phyloP scores from a whole-genome alignment of 2,797 vertebrate species.

The Hypotaenidia okinawae region DNA sequence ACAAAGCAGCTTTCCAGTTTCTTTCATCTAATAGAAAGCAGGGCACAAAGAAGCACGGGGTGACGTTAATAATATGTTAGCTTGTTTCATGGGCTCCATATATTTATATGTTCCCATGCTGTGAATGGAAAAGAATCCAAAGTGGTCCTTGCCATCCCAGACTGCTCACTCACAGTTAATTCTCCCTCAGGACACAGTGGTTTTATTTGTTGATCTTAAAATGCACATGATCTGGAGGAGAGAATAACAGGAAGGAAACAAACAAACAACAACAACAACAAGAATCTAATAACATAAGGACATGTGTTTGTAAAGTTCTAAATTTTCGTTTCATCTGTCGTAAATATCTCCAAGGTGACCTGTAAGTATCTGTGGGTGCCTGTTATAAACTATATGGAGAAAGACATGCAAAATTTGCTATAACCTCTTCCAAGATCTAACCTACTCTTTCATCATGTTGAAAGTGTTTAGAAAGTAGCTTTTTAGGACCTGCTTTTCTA shows the following conservation, averaged over 20 bases:
- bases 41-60: background rate
- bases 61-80: background rate
- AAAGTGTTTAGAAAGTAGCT: background rate
- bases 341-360: background rate
- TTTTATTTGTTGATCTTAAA: constrained; percentile 18
- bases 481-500: background rate
- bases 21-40: background rate
- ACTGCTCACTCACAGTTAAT: background rate
- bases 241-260: constrained; percentile 21
- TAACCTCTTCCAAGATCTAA: background rate
- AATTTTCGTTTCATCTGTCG: background rate
- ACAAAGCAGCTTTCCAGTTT: background rate
- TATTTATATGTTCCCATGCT: constrained; percentile 22
- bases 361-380: background rate
- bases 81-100: background rate
- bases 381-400: background rate
- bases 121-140: constrained; percentile 16
- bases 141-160: background rate
- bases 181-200: background rate
- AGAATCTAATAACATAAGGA: background rate
- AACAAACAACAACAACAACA: background rate
- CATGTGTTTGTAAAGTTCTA: background rate
- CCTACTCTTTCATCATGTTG: background rate
- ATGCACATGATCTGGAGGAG: background rate
- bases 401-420: background rate